Evolutionary conservation across 2,888 invertebrate genomes (phyloP).

Genomic region (Microchrysa polita): DNA sequence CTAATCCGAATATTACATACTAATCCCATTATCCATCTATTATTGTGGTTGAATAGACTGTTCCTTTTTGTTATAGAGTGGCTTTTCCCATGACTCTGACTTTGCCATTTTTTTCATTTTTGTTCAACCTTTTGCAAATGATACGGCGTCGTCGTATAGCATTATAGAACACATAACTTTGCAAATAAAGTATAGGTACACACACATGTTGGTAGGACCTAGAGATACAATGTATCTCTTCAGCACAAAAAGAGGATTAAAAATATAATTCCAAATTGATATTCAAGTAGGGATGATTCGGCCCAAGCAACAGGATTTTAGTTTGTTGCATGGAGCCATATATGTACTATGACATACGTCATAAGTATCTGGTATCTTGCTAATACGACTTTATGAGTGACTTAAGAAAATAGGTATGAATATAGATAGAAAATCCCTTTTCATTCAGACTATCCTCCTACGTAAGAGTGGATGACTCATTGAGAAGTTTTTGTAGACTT

Average conservation of each 20-base stretch:
- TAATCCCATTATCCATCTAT: constrained; percentile 34
- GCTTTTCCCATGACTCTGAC: background rate
- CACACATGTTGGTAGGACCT: too few relatives aligned
- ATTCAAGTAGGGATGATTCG: constrained; percentile 38
- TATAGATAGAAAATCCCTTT: too few relatives aligned
- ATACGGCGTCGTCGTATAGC: constrained; percentile 3
- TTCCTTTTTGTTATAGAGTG: background rate
- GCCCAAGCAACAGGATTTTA: too few relatives aligned
- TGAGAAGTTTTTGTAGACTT: too few relatives aligned
- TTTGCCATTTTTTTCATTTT: constrained; percentile 6
- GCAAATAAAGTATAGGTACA: too few relatives aligned
- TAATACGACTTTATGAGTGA: too few relatives aligned
- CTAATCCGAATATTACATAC: constrained; percentile 37
- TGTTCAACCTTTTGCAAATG: constrained; percentile 16
- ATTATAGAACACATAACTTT: background rate
- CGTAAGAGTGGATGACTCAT: too few relatives aligned
- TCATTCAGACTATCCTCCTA: too few relatives aligned
- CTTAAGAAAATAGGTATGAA: too few relatives aligned
- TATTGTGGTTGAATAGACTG: constrained; percentile 5
- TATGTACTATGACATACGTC: too few relatives aligned
- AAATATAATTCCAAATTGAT: constrained; percentile 44
- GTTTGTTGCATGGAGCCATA: too few relatives aligned
- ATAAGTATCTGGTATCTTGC: too few relatives aligned
- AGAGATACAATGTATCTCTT: background rate
- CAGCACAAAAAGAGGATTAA: constrained; percentile 35